Evolutionary conservation across 2,888 invertebrate genomes (phyloP).

Genomic region (Gryllus longicercus): DNA sequence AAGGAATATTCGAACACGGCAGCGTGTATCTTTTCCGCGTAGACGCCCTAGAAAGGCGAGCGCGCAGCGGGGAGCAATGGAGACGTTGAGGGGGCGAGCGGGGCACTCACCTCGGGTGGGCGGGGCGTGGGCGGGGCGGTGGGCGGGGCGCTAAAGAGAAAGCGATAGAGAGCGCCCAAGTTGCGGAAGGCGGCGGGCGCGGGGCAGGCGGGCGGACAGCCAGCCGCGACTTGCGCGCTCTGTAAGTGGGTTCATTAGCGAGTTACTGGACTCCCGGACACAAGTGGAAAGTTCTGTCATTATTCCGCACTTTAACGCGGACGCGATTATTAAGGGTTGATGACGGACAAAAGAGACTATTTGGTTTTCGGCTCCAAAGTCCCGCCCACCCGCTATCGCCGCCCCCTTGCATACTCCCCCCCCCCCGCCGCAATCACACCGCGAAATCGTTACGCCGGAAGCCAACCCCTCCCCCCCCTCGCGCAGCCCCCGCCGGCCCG

Average conservation of each 20-base stretch:
- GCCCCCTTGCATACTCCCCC: not conserved
- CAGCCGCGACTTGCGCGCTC: not conserved
- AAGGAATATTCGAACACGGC: no score
- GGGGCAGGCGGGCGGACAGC: not conserved
- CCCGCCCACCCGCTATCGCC: not conserved
- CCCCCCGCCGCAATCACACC: not conserved
- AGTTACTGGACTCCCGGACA: constrained; percentile 17
- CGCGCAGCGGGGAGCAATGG: no score
- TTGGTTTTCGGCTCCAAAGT: not conserved
- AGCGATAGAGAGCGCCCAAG: not conserved
- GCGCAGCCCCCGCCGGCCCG: no score
- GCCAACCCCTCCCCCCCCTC: no score
- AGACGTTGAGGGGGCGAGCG: no score
- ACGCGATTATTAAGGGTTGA: constrained; percentile 7
- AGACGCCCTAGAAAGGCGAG: no score
- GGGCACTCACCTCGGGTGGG: no score
- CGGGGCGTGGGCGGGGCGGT: not conserved
- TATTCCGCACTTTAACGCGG: constrained; percentile 7
- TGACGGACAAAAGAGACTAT: constrained; percentile 17
- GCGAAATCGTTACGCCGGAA: not conserved
- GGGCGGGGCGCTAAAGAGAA: not conserved
- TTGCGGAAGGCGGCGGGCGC: not conserved
- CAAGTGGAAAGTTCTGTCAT: constrained; percentile 8
- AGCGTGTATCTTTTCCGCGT: no score
- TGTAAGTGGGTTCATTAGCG: not conserved